Evolutionary conservation across 2,797 vertebrate species (phyloP).

Genomic region (Acropternis orthonyx): DNA sequence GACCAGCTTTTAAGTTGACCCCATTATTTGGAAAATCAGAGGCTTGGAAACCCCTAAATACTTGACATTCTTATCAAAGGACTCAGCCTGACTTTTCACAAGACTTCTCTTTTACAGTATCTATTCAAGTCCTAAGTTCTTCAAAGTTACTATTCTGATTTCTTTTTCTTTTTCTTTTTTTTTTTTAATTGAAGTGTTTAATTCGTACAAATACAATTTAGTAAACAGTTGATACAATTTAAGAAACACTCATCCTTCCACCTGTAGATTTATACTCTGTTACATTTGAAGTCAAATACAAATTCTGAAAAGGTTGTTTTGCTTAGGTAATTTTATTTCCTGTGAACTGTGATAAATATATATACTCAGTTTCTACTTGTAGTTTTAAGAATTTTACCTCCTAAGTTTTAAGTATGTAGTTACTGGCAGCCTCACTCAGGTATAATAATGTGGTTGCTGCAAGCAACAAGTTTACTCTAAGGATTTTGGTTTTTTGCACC

Average conservation of each 20-base stretch:
- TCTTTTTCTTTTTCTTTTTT: neutral
- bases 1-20: conserved; percentile 68
- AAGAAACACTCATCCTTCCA: neutral
- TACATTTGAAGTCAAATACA: neutral
- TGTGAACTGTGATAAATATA: neutral
- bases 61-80: conserved; percentile 66
- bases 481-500: neutral
- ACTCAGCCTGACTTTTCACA: conserved; percentile 59
- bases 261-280: neutral
- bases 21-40: conserved; percentile 67
- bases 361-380: neutral
- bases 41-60: conserved; percentile 62
- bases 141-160: neutral
- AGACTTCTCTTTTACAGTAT: conserved; percentile 39
- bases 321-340: neutral
- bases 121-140: conserved; percentile 6
- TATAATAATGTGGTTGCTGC: neutral
- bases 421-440: neutral
- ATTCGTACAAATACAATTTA: neutral
- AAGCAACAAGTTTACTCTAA: neutral
- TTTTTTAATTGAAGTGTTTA: neutral
- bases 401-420: neutral
- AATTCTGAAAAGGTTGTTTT: neutral
- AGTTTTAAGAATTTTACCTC: neutral
- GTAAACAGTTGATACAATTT: neutral